Evolutionary conservation across 2,113 vertebrate species (phyloP).

Genomic region (Panurus biarmicus): DNA sequence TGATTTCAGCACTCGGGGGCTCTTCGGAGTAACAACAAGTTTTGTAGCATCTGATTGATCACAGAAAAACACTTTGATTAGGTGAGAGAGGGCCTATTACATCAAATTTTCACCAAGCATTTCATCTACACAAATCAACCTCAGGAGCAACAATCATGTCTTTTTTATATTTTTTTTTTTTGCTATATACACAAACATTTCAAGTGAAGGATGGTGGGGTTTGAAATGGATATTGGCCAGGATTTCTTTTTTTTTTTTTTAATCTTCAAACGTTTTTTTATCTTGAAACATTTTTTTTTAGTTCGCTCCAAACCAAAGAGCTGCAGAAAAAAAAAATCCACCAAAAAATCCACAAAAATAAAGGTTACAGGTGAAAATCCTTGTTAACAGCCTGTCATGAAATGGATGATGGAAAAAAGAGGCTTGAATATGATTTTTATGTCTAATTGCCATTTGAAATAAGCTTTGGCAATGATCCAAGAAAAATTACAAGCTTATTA

Average conservation of each 20-base stretch:
- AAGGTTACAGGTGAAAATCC: not conserved
- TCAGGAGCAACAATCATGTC: not conserved
- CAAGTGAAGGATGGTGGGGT: not conserved
- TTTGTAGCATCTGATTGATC: conserved; percentile 83
- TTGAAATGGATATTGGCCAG: not conserved
- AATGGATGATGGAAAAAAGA: not conserved
- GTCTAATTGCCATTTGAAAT: conserved; percentile 29
- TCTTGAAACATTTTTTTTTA: not conserved
- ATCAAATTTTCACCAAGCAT: not conserved
- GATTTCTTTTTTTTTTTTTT: not conserved
- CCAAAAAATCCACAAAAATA: not conserved
- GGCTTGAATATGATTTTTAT: conserved; percentile 10
- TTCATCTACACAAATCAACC: not conserved
- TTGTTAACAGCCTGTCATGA: not conserved
- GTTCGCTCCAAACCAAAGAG: not conserved
- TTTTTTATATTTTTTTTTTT: not conserved
- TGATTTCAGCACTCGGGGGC: conserved; percentile 75
- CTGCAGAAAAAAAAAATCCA: not conserved
- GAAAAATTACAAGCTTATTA: conserved; percentile 53
- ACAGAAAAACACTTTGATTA: conserved; percentile 30
- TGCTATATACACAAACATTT: not conserved
- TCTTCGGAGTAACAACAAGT: conserved; percentile 74
- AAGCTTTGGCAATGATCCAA: conserved; percentile 9
- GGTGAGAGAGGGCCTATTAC: not conserved
- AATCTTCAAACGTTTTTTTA: not conserved